Percentiles rank a stretch among this genome's conserved stretches.
Evolutionary conservation across 2,888 invertebrate species (phyloP).

Genomic region (Conops quadrifasciatus): DNA sequence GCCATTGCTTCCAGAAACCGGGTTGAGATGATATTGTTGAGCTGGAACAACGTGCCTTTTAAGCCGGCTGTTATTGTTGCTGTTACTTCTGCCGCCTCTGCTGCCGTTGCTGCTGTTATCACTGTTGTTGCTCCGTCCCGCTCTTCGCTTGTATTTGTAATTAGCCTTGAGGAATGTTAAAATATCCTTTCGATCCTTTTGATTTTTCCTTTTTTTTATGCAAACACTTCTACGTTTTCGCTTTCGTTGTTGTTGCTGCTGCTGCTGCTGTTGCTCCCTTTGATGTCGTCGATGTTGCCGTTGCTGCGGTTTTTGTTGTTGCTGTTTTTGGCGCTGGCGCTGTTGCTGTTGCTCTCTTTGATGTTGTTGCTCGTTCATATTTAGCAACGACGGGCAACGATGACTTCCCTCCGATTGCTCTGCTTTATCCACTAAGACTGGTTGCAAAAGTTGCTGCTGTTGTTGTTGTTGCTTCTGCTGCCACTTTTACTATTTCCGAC

Average conservation of each 20-base stretch:
- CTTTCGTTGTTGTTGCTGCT: slow-evolving; percentile 10
- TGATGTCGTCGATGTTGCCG: neutral
- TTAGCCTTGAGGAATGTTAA: slow-evolving; percentile 63
- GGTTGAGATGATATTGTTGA: neutral
- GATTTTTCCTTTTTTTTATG: slow-evolving; percentile 13
- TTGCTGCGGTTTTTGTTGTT: neutral
- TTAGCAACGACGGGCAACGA: neutral
- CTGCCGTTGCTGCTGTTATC: neutral
- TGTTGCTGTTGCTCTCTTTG: neutral
- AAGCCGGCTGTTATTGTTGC: slow-evolving; percentile 3
- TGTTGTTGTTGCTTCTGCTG: neutral
- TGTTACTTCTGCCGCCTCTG: neutral
- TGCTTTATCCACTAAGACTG: too few relatives aligned
- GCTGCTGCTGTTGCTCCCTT: neutral
- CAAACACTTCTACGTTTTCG: neutral
- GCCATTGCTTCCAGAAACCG: neutral
- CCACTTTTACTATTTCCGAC: neutral
- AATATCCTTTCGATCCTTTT: slow-evolving; percentile 47
- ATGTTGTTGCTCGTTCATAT: neutral
- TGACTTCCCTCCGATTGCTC: too few relatives aligned
- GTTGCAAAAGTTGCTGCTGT: neutral
- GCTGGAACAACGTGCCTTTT: neutral
- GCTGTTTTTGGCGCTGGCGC: neutral
- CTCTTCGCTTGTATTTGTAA: slow-evolving; percentile 64
- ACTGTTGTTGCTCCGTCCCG: slow-evolving; percentile 43